Evolutionary conservation across 2,888 invertebrate genomes (phyloP).

Genomic region (Eumacrocentrus americanus): DNA sequence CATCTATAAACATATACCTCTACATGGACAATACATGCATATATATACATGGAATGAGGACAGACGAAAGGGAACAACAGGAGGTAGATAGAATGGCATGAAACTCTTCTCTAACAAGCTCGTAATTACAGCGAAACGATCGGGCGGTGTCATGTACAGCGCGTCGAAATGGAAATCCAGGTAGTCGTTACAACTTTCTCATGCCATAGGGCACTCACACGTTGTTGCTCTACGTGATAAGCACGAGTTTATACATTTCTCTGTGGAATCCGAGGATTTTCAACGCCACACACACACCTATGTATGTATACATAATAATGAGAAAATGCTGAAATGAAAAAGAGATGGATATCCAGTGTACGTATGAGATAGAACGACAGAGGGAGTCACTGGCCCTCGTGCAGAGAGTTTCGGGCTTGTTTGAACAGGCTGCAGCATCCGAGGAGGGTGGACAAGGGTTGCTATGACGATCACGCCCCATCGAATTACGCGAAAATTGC

Average conservation of each 20-base stretch:
- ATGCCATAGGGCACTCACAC: conserved; percentile 11
- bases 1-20: conserved; percentile 11
- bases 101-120: conserved; percentile 24
- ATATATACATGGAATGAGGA: no score
- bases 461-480: conserved; percentile 61
- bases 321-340: no score
- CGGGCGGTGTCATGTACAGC: no score
- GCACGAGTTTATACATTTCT: no score
- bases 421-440: conserved; percentile 59
- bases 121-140: conserved; percentile 25
- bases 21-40: conserved; percentile 15
- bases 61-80: background rate
- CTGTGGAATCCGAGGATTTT: no score
- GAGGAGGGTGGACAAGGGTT: conserved; percentile 53
- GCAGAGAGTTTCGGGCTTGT: conserved; percentile 53
- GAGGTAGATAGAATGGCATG: background rate
- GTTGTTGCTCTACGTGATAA: conserved; percentile 4
- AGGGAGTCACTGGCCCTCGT: conserved; percentile 10
- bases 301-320: no score
- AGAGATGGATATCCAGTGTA: conserved; percentile 3
- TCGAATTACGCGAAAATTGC: conserved; percentile 61
- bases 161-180: conserved; percentile 19
- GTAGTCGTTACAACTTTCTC: conserved; percentile 19
- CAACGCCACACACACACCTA: no score
- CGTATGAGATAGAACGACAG: conserved; percentile 14